Conservation (phyloP, 2,888 invertebrate species). For the Acheta domesticus region DNA sequence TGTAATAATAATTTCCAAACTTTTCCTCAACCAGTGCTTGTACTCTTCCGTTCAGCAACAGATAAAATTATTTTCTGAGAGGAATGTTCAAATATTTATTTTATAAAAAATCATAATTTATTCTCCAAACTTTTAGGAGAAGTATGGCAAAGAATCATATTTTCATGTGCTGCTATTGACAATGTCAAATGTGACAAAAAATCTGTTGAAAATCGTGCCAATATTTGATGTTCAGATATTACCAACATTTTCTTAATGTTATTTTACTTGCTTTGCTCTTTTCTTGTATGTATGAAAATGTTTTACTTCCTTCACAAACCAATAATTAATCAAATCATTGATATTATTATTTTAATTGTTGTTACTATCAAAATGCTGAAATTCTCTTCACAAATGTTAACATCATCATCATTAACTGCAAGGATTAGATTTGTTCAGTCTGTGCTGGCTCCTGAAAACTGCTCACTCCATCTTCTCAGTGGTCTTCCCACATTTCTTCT, state of each 20-base stretch:
- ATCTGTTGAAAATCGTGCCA: constrained; percentile 54
- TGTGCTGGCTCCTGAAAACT: no score
- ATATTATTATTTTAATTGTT: background rate
- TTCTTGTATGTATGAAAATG: constrained; percentile 70
- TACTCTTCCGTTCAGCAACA: constrained; percentile 91
- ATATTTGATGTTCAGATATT: constrained; percentile 83
- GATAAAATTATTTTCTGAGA: constrained; percentile 50
- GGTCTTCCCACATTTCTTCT: no score
- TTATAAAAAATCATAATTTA: no score
- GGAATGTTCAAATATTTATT: background rate
- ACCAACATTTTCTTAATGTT: constrained; percentile 99
- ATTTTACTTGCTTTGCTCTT: constrained; percentile 98
- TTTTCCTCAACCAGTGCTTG: constrained; percentile 94
- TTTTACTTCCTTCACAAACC: no score
- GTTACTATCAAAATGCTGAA: background rate
- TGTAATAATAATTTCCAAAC: constrained; percentile 99
- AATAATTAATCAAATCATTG: no score
- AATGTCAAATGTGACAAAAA: constrained; percentile 67
- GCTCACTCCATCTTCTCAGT: no score
- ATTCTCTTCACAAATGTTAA: no score
- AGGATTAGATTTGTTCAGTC: no score
- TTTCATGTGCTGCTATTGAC: constrained; percentile 75
- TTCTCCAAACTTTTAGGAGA: constrained; percentile 61
- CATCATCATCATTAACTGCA: no score
- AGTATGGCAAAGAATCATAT: constrained; percentile 99